Evolutionary conservation across 2,888 invertebrate genomes (phyloP), one percentile per base, ranked within the genome.

Genomic region (Podotricha telesiphe): DNA sequence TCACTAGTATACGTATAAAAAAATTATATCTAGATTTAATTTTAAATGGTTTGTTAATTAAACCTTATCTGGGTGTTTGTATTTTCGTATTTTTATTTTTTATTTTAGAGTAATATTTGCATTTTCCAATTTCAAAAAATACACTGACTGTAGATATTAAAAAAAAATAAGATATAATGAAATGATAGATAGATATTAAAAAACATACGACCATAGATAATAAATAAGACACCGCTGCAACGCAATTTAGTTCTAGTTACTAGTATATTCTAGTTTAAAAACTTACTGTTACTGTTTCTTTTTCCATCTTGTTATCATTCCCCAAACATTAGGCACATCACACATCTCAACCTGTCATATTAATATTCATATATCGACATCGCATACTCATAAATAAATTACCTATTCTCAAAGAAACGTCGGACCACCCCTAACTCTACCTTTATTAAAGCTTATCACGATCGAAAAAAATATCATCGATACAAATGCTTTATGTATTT

Each of bases 301-400:
- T 5, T 10, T 58, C n/a, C n/a, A n/a, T 11, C 0, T 15, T 15
- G 58, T 51, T 34, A 51, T 34, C 42, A 53, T 53, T 37, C 59
- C 51, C 51, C 45, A 42, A 58, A 53, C 51, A 61, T 53, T 58
- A 58, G 58, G 11, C 20, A 69, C 55, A 63, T 68, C 19, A 67
- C 59, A 65, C 61, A 70, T 65, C 51, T 61, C 67, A 58, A 48
- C 55, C 68, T 53, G 64, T 70, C 68, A 70, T 63, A 50, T 70
- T 86, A 87, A 85, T 86, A 88, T 89, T 89, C 88, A 87, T 86
- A 86, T 82, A 85, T 86, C 80, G 83, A 84, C 83, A 84, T 77
- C 80, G 79, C 84, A 80, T 72, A 76, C 84, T 85, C 88, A 86
- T 87, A 88, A 88, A 89, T 88, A 89, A 79, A 87, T 87, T 86